Evolutionary conservation across 2,113 vertebrate species (phyloP).

Genomic region (Chrysochloris asiatica): DNA sequence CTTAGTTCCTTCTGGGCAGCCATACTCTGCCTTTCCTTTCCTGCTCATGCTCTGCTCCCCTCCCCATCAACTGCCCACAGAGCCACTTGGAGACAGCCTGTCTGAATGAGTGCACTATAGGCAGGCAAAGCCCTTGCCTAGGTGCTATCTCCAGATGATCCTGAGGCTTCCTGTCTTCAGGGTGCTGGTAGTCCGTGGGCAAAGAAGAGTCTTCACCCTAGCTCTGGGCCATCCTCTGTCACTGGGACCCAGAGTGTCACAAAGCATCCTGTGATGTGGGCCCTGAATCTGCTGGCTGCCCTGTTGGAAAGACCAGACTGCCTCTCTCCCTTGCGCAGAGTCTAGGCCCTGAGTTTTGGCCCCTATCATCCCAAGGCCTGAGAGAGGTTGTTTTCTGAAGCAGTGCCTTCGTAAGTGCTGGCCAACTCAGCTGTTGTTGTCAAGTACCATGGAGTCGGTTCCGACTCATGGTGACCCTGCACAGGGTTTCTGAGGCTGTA

Average conservation of each 20-base stretch:
- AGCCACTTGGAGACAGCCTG: neutral
- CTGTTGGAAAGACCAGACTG: neutral
- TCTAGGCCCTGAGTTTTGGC: neutral
- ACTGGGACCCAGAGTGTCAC: neutral
- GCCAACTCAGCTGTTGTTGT: no score
- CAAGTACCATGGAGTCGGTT: neutral
- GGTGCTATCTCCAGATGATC: neutral
- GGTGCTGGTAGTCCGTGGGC: neutral
- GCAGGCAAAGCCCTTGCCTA: neutral
- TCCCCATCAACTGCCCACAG: neutral
- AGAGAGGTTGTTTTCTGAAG: neutral
- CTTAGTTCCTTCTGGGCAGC: neutral
- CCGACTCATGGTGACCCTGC: neutral
- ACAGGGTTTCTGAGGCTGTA: no score
- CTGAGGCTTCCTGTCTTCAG: neutral
- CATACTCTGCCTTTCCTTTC: neutral
- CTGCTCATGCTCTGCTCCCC: neutral
- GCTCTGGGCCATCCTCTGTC: neutral
- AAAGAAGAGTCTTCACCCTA: neutral
- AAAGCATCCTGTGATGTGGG: neutral
- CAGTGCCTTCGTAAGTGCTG: neutral
- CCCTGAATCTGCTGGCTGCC: neutral
- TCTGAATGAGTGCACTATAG: accelerated
- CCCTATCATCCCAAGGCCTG: neutral
- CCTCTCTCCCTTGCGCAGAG: neutral